Evolutionary conservation across 2,888 invertebrate species (phyloP).

Genomic region (Agrotis exclamationis): DNA sequence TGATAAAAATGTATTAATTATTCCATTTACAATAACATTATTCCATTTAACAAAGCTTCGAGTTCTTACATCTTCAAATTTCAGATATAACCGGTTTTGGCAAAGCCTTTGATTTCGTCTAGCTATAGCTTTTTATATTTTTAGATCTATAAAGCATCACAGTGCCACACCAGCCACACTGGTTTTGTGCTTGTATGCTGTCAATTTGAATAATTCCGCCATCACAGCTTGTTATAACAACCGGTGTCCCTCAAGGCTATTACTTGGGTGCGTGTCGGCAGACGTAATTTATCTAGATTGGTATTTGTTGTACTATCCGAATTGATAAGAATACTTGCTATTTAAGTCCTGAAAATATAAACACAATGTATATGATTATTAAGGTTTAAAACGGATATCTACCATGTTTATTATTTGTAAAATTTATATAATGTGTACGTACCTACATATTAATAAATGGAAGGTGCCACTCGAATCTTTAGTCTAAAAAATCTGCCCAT

Average conservation of each 20-base stretch:
- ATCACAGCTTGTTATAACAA: not conserved
- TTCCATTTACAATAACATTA: not conserved
- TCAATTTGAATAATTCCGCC: not conserved
- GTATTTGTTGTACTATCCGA: not conserved
- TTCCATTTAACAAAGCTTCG: not conserved
- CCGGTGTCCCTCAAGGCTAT: slow-evolving; percentile 29
- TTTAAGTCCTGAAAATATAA: not conserved
- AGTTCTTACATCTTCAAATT: not conserved
- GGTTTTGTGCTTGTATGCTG: not conserved
- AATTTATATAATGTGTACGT: too few relatives aligned
- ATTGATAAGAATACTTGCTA: slow-evolving; percentile 10
- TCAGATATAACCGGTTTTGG: not conserved
- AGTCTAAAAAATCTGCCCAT: not conserved
- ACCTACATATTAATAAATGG: too few relatives aligned
- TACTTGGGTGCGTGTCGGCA: not conserved
- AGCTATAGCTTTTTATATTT: not conserved
- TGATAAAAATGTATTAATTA: not conserved
- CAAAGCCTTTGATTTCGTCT: not conserved
- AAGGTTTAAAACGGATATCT: too few relatives aligned
- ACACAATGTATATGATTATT: too few relatives aligned
- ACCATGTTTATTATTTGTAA: too few relatives aligned
- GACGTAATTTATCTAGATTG: not conserved
- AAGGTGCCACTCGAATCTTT: not conserved
- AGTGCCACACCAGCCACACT: not conserved
- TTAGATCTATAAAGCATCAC: not conserved